phyloP scores from a whole-genome alignment of 2,888 invertebrate genomes.

The Ditylenchus weischeri region DNA sequence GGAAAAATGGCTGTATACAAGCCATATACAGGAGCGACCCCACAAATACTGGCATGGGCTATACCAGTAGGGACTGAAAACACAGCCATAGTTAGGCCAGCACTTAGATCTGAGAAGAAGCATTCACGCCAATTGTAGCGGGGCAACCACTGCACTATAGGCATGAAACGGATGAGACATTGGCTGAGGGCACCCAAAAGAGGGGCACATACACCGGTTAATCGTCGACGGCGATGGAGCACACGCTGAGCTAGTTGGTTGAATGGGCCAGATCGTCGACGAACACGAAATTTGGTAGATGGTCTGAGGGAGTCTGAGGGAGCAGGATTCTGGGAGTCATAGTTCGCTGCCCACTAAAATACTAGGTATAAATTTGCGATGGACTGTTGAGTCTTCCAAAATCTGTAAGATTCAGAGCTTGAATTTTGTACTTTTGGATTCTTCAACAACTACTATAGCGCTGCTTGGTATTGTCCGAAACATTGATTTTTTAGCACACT shows the following conservation, averaged over 20 bases:
- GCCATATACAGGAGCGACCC: slow-evolving; percentile 56
- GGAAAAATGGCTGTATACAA: slow-evolving; percentile 57
- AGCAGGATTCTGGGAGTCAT: not conserved
- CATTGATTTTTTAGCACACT: too few species aligned
- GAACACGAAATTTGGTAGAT: too few species aligned
- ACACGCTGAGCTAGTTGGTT: slow-evolving; percentile 18
- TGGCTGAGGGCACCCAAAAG: not conserved
- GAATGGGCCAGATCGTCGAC: too few species aligned
- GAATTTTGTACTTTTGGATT: too few species aligned
- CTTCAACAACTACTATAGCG: too few species aligned
- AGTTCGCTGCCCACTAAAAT: not conserved
- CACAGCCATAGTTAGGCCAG: slow-evolving; percentile 57
- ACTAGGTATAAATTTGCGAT: not conserved
- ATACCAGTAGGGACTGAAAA: slow-evolving; percentile 56
- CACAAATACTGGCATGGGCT: slow-evolving; percentile 55
- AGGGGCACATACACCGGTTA: too few species aligned
- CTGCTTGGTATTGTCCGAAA: too few species aligned
- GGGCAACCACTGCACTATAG: slow-evolving; percentile 45
- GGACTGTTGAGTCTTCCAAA: too few species aligned
- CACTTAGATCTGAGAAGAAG: slow-evolving; percentile 54
- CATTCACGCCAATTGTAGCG: slow-evolving; percentile 51
- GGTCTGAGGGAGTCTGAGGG: too few species aligned
- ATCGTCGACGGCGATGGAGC: slow-evolving; percentile 8
- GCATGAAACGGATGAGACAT: slow-evolving; percentile 27
- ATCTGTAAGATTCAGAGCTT: too few species aligned